Conservation (phyloP, 92 coral and sea anemone species). For the Epizoanthus rinbou region DNA sequence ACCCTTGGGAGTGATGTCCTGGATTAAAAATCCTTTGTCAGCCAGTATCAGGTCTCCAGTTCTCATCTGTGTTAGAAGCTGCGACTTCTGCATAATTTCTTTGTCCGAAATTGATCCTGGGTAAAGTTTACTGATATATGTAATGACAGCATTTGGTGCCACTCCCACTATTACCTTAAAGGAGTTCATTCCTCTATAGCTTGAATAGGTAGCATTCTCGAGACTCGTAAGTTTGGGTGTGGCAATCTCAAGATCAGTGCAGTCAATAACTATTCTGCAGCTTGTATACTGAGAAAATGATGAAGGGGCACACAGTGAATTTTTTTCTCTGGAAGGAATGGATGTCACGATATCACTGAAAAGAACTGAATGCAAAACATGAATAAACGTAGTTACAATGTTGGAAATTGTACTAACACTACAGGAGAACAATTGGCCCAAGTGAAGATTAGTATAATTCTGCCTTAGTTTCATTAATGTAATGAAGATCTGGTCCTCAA, state of each 20-base stretch:
- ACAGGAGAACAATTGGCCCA: slow-evolving; percentile 38
- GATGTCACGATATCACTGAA: slow-evolving; percentile 33
- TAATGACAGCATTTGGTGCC: slow-evolving; percentile 50
- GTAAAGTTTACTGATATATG: slow-evolving; percentile 42
- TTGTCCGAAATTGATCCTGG: slow-evolving; percentile 67
- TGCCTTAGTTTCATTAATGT: slow-evolving; percentile 46
- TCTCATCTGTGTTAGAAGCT: slow-evolving; percentile 27
- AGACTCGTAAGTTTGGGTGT: slow-evolving; percentile 51
- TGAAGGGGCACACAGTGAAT: slow-evolving; percentile 12
- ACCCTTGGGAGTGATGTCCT: slow-evolving; percentile 51
- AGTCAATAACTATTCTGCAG: slow-evolving; percentile 38
- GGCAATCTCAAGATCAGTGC: slow-evolving; percentile 40
- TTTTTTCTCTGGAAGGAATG: slow-evolving; percentile 35
- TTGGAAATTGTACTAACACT: slow-evolving; percentile 46
- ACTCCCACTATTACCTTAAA: slow-evolving; percentile 52
- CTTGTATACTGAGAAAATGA: slow-evolving; percentile 51
- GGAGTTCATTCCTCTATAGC: slow-evolving; percentile 61
- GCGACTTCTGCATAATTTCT: slow-evolving; percentile 54
- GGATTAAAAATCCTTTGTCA: slow-evolving; percentile 57
- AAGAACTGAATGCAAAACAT: slow-evolving; percentile 14
- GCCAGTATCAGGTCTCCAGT: slow-evolving; percentile 54
- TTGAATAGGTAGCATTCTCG: slow-evolving; percentile 56
- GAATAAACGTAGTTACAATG: slow-evolving; percentile 12
- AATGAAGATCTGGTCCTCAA: slow-evolving; percentile 47
- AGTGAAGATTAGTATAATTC: slow-evolving; percentile 48